A percentile compares a stretch with the other conserved stretches of the same genome.
Conservation (phyloP, 2,888 invertebrate genomes). For the Drosophila yooni region DNA sequence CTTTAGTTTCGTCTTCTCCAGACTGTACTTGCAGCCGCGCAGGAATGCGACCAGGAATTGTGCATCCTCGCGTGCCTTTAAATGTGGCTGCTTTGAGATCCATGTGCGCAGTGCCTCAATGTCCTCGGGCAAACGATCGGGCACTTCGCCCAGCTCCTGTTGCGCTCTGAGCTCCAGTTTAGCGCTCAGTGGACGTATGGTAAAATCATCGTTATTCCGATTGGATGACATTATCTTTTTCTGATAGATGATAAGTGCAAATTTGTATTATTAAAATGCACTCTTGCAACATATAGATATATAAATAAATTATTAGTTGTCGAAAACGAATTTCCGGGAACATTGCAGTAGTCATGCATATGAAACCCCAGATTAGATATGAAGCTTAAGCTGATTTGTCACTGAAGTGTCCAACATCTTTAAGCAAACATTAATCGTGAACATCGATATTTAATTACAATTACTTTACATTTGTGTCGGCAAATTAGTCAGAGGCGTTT, state of each 20-base stretch:
- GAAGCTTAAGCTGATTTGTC: conserved; percentile 38
- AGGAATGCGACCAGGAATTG: conserved; percentile 86
- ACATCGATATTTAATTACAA: conserved; percentile 15
- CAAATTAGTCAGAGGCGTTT: conserved; percentile 11
- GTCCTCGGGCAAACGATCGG: conserved; percentile 83
- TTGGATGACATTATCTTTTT: conserved; percentile 50
- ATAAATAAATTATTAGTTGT: conserved; percentile 1
- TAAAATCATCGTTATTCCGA: conserved; percentile 36
- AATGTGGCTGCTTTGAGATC: conserved; percentile 86
- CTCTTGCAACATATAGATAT: not conserved
- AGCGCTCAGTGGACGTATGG: conserved; percentile 78
- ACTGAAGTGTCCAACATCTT: conserved; percentile 27
- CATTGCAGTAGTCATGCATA: conserved; percentile 17
- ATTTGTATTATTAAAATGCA: conserved; percentile 68
- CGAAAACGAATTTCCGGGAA: conserved; percentile 48
- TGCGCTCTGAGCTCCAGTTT: conserved; percentile 83
- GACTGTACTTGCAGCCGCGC: conserved; percentile 86
- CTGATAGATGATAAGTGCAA: conserved; percentile 19
- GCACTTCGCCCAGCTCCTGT: conserved; percentile 86
- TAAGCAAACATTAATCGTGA: conserved; percentile 20
- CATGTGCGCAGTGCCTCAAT: conserved; percentile 85
- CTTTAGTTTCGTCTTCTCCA: conserved; percentile 87
- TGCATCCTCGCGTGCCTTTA: conserved; percentile 84
- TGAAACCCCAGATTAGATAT: conserved; percentile 42
- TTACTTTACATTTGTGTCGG: not conserved